Conservation (phyloP, 2,797 vertebrate species). For the Gymnocypris eckloni region DNA sequence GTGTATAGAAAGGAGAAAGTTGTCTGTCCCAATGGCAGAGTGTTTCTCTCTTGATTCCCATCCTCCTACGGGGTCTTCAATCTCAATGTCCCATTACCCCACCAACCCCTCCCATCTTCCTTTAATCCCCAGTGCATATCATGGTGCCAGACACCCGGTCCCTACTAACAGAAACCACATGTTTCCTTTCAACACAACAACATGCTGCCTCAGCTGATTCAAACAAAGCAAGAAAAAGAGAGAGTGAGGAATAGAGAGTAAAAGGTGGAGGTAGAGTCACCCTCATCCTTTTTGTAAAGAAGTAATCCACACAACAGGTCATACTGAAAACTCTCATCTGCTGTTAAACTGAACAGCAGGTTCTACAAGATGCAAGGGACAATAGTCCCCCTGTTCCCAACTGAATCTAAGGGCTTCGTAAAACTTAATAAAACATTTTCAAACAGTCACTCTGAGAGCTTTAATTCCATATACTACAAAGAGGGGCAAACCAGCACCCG, state of each 20-base stretch:
- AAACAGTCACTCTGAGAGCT: conserved; percentile 73
- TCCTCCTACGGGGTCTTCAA: conserved; percentile 70
- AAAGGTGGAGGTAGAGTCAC: conserved; percentile 54
- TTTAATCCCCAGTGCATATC: conserved; percentile 71
- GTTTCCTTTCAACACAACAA: conserved; percentile 69
- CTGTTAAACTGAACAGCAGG: conserved; percentile 79
- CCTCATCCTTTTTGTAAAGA: conserved; percentile 3
- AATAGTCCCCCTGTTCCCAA: conserved; percentile 80
- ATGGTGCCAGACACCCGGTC: conserved; percentile 82
- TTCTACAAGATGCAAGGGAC: conserved; percentile 74
- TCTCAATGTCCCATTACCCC: conserved; percentile 73
- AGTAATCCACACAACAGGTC: conserved; percentile 59
- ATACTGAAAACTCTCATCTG: conserved; percentile 71
- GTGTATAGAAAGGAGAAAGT: not conserved
- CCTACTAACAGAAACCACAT: conserved; percentile 84
- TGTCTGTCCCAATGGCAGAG: conserved; percentile 15
- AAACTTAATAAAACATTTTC: conserved; percentile 80
- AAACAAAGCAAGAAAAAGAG: conserved; percentile 65
- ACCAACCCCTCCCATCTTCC: conserved; percentile 68
- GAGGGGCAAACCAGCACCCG: conserved; percentile 66
- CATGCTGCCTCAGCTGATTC: conserved; percentile 76
- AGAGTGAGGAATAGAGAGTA: conserved; percentile 33
- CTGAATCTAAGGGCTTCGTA: conserved; percentile 72
- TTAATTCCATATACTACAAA: conserved; percentile 70
- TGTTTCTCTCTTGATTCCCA: conserved; percentile 56